Conservation (phyloP, 2,797 vertebrate species). For the Phalanger gymnotis region DNA sequence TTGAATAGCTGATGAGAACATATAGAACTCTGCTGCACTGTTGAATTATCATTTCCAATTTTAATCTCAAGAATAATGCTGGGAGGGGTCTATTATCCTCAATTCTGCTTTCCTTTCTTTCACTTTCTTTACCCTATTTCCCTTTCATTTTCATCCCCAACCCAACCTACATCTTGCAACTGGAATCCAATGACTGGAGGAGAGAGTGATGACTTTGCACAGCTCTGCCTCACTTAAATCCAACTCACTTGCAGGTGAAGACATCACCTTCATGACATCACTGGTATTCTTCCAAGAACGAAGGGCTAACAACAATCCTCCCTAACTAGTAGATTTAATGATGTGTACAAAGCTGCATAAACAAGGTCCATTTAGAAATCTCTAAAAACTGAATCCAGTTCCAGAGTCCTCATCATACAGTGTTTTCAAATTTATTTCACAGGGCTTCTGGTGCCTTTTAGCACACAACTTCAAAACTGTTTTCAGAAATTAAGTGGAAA, state of each 20-base stretch:
- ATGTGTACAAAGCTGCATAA: slow-evolving; percentile 29
- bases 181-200: not conserved
- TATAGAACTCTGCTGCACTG: not conserved
- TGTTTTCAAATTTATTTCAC: slow-evolving; percentile 21
- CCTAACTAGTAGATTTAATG: slow-evolving; percentile 33
- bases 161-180: not conserved
- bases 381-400: slow-evolving; percentile 21
- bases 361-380: slow-evolving; percentile 27
- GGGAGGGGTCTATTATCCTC: not conserved
- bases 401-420: not conserved
- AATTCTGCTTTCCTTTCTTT: slow-evolving; percentile 44
- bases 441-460: slow-evolving; percentile 41
- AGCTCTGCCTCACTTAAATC: not conserved
- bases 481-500: slow-evolving; percentile 74
- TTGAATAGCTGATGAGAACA: not conserved
- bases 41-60: not conserved
- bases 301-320: not conserved
- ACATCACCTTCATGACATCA: not conserved
- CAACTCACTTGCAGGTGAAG: not conserved
- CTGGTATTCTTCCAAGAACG: accelerated
- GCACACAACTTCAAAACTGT: slow-evolving; percentile 67
- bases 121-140: slow-evolving; percentile 34
- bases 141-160: slow-evolving; percentile 44
- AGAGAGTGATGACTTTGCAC: not conserved
- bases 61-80: slow-evolving; percentile 33